These are phyloP conservation scores for Megalops atlanticus DNA, from an alignment of 2,113 vertebrate species.

Conservation along the genomic window DNA sequence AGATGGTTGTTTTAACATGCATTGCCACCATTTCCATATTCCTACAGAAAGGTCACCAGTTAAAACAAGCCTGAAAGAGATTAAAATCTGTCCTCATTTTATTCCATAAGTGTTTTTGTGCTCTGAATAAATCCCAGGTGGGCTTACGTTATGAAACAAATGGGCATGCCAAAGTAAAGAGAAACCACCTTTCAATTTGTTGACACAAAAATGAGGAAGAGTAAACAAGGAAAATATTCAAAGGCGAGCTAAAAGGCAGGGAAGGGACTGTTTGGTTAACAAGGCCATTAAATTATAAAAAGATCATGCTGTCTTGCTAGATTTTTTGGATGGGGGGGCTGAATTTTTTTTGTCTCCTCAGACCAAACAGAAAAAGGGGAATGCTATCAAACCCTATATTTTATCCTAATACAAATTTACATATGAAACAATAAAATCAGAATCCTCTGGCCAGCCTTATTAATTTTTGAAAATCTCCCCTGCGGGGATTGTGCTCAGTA, in stretches of 20 bases:
- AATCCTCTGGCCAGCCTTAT: slow-evolving; percentile 34
- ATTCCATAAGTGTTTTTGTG: neutral
- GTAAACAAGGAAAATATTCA: neutral
- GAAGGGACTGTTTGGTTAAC: neutral
- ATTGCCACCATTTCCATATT: too few relatives aligned
- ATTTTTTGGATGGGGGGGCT: too few relatives aligned
- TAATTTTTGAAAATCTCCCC: slow-evolving; percentile 27
- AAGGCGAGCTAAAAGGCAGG: neutral
- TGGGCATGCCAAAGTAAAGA: neutral
- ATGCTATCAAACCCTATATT: neutral
- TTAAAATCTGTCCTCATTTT: neutral
- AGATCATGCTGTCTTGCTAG: neutral
- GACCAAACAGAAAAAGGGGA: neutral
- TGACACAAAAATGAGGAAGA: neutral
- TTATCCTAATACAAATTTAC: slow-evolving; percentile 17
- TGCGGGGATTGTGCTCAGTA: slow-evolving; percentile 46
- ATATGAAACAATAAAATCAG: slow-evolving; percentile 30
- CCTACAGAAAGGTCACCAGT: too few relatives aligned
- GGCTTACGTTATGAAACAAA: neutral
- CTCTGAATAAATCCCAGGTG: neutral
- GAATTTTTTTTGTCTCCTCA: neutral
- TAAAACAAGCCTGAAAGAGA: neutral
- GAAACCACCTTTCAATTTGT: neutral
- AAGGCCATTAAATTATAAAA: neutral
- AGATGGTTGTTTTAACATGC: too few relatives aligned